These are phyloP conservation scores for Thelohanellus kitauei DNA, from an alignment of 30 jellyfish, hydroid and myxozoan species.

Conservation along the genomic window DNA sequence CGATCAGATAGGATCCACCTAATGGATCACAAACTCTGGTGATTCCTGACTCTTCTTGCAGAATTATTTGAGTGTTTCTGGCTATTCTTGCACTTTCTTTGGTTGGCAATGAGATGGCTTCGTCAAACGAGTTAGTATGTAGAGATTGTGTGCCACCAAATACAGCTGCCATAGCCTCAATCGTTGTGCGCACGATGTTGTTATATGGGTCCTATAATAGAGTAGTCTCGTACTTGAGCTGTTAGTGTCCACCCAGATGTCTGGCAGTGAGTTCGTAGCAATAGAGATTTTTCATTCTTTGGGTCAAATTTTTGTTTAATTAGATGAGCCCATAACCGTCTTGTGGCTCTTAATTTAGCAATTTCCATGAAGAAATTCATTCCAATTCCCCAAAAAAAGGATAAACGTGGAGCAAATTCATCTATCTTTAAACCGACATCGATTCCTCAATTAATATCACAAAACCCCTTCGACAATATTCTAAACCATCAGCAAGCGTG, in stretches of 20 bases:
- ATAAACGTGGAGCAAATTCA: slow-evolving; percentile 74
- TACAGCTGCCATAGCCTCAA: slow-evolving; percentile 98
- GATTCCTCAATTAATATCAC: slow-evolving; percentile 12
- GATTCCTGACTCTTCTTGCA: slow-evolving; percentile 85
- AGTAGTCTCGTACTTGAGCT: slow-evolving; percentile 25
- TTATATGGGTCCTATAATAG: slow-evolving; percentile 60
- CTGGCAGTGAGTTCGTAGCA: slow-evolving; percentile 72
- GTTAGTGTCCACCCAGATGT: slow-evolving; percentile 98
- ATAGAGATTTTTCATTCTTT: slow-evolving; percentile 33
- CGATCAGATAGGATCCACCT: slow-evolving; percentile 98
- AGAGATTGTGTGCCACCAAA: slow-evolving; percentile 97
- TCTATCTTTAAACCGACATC: slow-evolving; percentile 82
- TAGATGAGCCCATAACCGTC: slow-evolving; percentile 64
- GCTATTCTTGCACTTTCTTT: slow-evolving; percentile 84
- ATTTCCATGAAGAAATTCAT: slow-evolving; percentile 90
- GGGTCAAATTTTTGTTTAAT: slow-evolving; percentile 43
- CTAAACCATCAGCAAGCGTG: slow-evolving; percentile 90
- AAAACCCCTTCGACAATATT: slow-evolving; percentile 76
- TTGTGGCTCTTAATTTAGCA: slow-evolving; percentile 89
- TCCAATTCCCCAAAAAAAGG: slow-evolving; percentile 99
- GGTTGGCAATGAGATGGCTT: slow-evolving; percentile 83
- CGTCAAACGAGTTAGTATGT: slow-evolving; percentile 91
- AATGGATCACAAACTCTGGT: slow-evolving; percentile 83
- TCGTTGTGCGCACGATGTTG: slow-evolving; percentile 60
- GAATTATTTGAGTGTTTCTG: slow-evolving; percentile 73